Conservation (phyloP, 2,113 vertebrate genomes). For the Amphiprion ocellaris region DNA sequence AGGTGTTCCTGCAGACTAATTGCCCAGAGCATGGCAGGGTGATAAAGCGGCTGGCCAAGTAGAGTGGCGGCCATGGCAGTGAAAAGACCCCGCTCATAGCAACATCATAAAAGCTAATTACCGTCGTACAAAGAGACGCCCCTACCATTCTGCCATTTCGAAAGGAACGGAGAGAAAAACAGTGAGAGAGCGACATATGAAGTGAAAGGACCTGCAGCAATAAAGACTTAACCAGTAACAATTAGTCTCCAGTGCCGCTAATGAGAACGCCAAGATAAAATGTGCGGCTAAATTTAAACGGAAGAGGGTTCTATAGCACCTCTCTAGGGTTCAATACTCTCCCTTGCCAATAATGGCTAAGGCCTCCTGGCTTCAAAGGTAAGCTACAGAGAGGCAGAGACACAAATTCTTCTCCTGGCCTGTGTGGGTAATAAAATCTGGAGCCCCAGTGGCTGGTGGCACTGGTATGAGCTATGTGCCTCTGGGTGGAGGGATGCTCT, state of each 20-base stretch:
- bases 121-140: constrained; percentile 88
- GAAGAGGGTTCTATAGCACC: constrained; percentile 85
- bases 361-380: constrained; percentile 81
- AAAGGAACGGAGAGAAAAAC: constrained; percentile 77
- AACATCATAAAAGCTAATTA: constrained; percentile 96
- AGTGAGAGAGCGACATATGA: constrained; percentile 32
- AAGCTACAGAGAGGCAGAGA: constrained; percentile 33
- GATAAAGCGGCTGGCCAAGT: constrained; percentile 85
- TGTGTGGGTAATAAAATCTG: constrained; percentile 73
- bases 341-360: constrained; percentile 83
- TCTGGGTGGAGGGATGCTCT: constrained; percentile 41
- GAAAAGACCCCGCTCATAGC: constrained; percentile 87
- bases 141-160: constrained; percentile 85
- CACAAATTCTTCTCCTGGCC: constrained; percentile 49
- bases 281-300: constrained; percentile 88
- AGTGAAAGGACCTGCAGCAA: constrained; percentile 79
- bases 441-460: constrained; percentile 39
- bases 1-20: constrained; percentile 81
- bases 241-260: constrained; percentile 91
- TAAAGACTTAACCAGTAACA: constrained; percentile 91
- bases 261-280: constrained; percentile 90
- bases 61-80: constrained; percentile 78
- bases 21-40: constrained; percentile 84
- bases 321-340: constrained; percentile 84
- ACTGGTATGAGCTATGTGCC: constrained; percentile 38